Evolutionary conservation across 2,797 vertebrate species (phyloP).

Genomic region (Lepilemur ruficaudatus): DNA sequence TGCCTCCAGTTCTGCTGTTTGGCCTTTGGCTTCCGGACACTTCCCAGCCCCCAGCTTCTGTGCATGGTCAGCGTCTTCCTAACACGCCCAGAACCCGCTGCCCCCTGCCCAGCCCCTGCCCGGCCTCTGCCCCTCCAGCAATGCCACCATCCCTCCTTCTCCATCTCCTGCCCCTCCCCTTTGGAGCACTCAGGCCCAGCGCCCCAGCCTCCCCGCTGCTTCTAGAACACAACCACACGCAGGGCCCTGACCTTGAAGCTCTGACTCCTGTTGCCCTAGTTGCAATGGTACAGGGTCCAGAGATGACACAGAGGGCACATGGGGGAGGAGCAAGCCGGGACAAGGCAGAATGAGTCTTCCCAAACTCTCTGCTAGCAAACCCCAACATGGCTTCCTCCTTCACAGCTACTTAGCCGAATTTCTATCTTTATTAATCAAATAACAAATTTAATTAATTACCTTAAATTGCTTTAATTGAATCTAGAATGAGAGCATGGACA

Average conservation of each 20-base stretch:
- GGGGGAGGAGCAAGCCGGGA: too few species aligned
- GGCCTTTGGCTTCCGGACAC: not conserved
- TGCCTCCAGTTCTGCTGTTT: too few species aligned
- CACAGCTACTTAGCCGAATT: conserved; percentile 72
- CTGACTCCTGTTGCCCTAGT: not conserved
- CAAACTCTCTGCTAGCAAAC: not conserved
- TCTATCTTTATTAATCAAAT: conserved; percentile 84
- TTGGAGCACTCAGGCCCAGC: not conserved
- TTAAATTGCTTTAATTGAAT: conserved; percentile 82
- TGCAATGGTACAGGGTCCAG: too few species aligned
- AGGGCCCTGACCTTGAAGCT: not conserved
- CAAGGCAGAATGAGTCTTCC: not conserved
- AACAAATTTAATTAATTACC: conserved; percentile 84
- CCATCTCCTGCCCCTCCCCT: not conserved
- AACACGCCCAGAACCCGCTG: not conserved
- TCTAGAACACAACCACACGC: not conserved
- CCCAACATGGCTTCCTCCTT: conserved; percentile 51
- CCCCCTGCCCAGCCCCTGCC: too few species aligned
- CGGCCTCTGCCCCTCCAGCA: not conserved
- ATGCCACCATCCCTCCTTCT: not conserved
- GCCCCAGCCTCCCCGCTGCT: not conserved
- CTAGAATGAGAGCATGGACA: conserved; percentile 70
- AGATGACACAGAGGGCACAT: not conserved
- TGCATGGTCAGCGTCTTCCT: not conserved
- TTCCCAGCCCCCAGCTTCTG: not conserved